phyloP scores from a whole-genome alignment of 2,797 vertebrate species.

The Spinibarbus caldwelli region DNA sequence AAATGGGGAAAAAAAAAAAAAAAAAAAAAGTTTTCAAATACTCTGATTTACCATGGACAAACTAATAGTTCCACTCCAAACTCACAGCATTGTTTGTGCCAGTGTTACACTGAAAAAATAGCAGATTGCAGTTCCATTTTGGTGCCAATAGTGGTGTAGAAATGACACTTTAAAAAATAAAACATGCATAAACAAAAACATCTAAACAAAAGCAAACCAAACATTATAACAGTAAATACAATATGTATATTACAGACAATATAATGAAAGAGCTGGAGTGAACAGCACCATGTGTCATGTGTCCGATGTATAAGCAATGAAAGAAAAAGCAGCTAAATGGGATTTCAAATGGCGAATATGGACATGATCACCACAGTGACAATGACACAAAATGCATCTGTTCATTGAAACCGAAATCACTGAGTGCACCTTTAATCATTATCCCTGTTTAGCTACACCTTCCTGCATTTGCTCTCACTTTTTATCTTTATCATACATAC shows the following conservation, averaged over 20 bases:
- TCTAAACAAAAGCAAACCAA: slow-evolving; percentile 7
- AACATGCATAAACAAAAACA: background rate
- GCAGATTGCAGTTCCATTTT: background rate
- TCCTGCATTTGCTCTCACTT: background rate
- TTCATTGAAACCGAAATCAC: background rate
- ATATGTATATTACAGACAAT: background rate
- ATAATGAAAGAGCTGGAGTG: background rate
- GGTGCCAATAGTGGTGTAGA: background rate
- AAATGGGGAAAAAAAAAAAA: background rate
- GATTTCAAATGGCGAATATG: slow-evolving; percentile 20
- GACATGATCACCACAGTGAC: background rate
- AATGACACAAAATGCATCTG: background rate
- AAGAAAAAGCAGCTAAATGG: background rate
- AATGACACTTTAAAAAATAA: background rate
- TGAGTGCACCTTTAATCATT: slow-evolving; percentile 8
- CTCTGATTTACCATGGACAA: background rate
- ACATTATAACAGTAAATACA: background rate
- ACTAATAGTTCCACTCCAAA: background rate
- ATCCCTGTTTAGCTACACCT: background rate
- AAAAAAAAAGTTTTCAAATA: background rate
- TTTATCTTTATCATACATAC: slow-evolving; percentile 73
- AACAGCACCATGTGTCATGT: background rate
- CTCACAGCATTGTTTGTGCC: background rate
- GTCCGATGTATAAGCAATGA: background rate
- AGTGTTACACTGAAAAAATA: background rate